phyloP scores from a whole-genome alignment of 2,797 vertebrate species.

The Cryptoprocta ferox region DNA sequence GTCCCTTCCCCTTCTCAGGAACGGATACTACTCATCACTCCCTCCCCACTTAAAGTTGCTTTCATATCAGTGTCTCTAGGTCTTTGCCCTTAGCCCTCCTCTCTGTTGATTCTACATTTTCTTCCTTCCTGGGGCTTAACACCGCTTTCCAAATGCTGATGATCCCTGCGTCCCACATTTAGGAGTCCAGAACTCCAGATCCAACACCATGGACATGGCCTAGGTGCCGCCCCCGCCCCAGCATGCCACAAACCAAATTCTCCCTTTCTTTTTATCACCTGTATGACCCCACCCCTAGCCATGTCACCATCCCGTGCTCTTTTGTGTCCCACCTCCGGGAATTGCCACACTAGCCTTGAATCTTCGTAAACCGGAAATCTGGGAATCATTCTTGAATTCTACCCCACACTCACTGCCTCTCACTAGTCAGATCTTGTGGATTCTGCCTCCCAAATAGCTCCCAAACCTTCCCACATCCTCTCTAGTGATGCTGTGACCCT shows the following conservation, averaged over 20 bases:
- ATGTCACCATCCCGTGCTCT: background rate
- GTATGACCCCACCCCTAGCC: too few species aligned
- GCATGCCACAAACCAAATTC: background rate
- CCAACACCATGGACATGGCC: background rate
- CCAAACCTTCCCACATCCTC: background rate
- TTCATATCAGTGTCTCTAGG: background rate
- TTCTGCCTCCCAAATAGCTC: background rate
- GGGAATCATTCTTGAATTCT: background rate
- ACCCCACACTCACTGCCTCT: background rate
- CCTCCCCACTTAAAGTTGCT: background rate
- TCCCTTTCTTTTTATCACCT: background rate
- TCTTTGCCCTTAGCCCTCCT: background rate
- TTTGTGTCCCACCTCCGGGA: background rate
- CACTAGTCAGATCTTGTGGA: background rate
- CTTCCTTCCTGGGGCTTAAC: background rate
- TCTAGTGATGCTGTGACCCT: background rate
- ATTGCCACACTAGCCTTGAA: background rate
- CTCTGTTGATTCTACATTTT: background rate
- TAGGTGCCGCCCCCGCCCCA: accelerated
- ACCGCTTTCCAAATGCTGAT: background rate
- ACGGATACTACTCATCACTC: background rate
- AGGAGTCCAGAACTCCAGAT: background rate
- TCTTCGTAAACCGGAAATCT: background rate
- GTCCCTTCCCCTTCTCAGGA: background rate
- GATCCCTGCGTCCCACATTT: background rate